Evolutionary conservation across 64 coral and sea anemone genomes (phyloP).

Genomic region (Hydrozoanthus tunicans): DNA sequence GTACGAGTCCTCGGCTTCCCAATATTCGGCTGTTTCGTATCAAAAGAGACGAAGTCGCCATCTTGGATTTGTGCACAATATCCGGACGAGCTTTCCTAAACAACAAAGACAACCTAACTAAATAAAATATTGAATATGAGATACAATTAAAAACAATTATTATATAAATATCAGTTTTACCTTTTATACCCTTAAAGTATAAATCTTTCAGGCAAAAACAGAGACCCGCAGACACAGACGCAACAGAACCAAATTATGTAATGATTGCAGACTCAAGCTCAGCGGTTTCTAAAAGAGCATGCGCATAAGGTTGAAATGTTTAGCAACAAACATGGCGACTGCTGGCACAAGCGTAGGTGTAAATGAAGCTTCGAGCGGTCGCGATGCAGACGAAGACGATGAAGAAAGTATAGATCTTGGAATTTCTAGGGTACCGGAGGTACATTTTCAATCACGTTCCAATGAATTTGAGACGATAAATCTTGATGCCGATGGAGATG

Average conservation of each 20-base stretch:
- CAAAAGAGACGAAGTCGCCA: constrained; percentile 57
- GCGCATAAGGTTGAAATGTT: neutral
- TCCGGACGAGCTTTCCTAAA: constrained; percentile 12
- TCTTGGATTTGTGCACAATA: constrained; percentile 51
- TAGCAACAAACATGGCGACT: constrained; percentile 83
- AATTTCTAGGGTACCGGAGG: constrained; percentile 53
- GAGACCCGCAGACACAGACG: neutral
- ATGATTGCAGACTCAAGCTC: constrained; percentile 15
- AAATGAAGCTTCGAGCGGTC: constrained; percentile 43
- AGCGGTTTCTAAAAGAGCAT: constrained; percentile 13
- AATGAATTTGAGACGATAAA: constrained; percentile 93
- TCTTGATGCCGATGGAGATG: constrained; percentile 84
- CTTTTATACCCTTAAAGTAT: constrained; percentile 29
- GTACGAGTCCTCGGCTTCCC: constrained; percentile 22
- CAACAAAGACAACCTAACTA: constrained; percentile 10
- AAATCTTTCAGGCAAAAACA: constrained; percentile 18
- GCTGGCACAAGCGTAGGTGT: neutral
- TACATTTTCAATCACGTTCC: constrained; percentile 53
- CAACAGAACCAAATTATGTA: constrained; percentile 56
- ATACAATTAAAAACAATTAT: neutral
- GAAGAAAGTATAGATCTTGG: constrained; percentile 83
- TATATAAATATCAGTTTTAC: neutral
- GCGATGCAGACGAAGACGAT: constrained; percentile 77
- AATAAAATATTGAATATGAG: neutral
- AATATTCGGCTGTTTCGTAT: constrained; percentile 43